These are phyloP conservation scores for Drosophila testacea DNA, from an alignment of 2,888 invertebrate genomes.

Conservation along the genomic window DNA sequence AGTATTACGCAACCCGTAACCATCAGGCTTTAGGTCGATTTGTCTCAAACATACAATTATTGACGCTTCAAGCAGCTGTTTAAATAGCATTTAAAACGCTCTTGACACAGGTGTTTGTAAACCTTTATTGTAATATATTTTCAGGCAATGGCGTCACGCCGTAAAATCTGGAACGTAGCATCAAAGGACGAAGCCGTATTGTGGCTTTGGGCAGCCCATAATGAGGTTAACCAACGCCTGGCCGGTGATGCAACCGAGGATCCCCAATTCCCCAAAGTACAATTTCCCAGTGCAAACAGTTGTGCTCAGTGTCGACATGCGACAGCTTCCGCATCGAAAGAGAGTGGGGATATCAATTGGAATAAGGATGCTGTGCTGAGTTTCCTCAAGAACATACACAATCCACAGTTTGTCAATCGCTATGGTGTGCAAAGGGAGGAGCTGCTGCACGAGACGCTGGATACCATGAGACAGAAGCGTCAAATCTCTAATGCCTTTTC, in stretches of 20 bases:
- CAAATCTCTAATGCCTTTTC: conserved; percentile 83
- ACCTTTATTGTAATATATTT: conserved; percentile 34
- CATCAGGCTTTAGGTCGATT: not conserved
- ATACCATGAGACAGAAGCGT: conserved; percentile 80
- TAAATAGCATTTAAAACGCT: conserved; percentile 18
- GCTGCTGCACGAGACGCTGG: conserved; percentile 68
- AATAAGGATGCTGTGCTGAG: conserved; percentile 80
- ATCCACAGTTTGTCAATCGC: conserved; percentile 80
- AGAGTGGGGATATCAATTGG: conserved; percentile 74
- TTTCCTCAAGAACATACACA: conserved; percentile 83
- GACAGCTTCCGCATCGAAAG: conserved; percentile 26
- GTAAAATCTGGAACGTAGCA: conserved; percentile 89
- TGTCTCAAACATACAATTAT: not conserved
- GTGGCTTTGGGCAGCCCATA: conserved; percentile 98
- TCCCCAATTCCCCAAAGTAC: conserved; percentile 94
- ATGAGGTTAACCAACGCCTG: conserved; percentile 95
- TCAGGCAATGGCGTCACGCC: conserved; percentile 91
- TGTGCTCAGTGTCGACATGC: conserved; percentile 89
- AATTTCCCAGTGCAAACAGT: conserved; percentile 90
- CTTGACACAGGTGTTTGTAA: conserved; percentile 30
- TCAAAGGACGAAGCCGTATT: conserved; percentile 91
- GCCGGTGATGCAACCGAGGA: conserved; percentile 95
- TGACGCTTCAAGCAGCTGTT: conserved; percentile 40
- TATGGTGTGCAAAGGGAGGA: conserved; percentile 79
- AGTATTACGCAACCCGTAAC: conserved; percentile 21